A percentile compares a stretch with the other conserved stretches of the same genome.
Evolutionary conservation across 2,888 invertebrate species (phyloP).

Genomic region (Apamea anceps): DNA sequence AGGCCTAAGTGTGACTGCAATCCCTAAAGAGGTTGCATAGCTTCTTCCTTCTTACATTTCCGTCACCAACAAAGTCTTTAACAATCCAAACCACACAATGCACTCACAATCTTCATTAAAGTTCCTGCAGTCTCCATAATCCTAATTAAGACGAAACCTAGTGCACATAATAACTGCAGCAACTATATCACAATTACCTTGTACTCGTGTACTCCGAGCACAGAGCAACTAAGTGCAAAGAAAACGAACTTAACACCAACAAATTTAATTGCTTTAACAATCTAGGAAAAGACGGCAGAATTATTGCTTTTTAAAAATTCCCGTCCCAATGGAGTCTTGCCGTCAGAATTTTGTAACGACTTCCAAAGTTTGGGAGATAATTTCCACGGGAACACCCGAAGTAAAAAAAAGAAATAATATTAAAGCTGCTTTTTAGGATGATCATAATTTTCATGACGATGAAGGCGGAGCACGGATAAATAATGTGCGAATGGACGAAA

Average conservation of each 20-base stretch:
- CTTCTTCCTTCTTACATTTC: neutral
- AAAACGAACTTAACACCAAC: conserved; percentile 47
- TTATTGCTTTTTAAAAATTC: conserved; percentile 63
- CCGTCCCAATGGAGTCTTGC: conserved; percentile 47
- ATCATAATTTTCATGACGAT: conserved; percentile 56
- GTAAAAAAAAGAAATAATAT: conserved; percentile 60
- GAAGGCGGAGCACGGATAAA: conserved; percentile 41
- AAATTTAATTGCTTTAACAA: conserved; percentile 64
- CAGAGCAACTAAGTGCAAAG: conserved; percentile 28
- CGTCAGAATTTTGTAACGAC: conserved; percentile 65
- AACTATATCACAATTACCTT: conserved; percentile 49
- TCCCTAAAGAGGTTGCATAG: neutral
- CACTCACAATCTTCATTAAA: conserved; percentile 37
- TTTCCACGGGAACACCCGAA: conserved; percentile 56
- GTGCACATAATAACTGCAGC: conserved; percentile 36
- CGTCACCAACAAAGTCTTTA: neutral
- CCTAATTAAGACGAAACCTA: conserved; percentile 43
- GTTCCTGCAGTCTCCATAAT: conserved; percentile 9
- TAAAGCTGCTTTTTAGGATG: conserved; percentile 48
- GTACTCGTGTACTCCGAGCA: conserved; percentile 11
- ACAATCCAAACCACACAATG: conserved; percentile 1
- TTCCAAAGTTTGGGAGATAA: conserved; percentile 59
- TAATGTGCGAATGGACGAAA: conserved; percentile 25
- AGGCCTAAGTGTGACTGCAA: neutral
- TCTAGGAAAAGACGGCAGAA: conserved; percentile 40